Conservation (phyloP, 2,797 vertebrate species). For the Acomys russatus region DNA sequence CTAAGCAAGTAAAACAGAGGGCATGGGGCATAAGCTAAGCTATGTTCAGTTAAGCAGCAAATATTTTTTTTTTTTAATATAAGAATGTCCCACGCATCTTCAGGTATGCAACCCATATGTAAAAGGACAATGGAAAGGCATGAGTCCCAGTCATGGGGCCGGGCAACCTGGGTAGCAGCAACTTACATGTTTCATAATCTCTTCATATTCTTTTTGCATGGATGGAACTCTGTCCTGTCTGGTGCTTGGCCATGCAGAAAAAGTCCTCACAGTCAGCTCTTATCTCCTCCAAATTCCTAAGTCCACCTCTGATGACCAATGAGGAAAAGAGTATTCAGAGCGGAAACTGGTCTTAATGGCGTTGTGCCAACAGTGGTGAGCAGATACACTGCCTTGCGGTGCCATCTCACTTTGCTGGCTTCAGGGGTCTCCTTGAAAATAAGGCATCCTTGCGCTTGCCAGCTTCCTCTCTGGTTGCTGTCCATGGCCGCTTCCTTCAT, state of each 20-base stretch:
- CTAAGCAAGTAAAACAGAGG: background rate
- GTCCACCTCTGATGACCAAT: background rate
- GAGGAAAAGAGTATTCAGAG: constrained; percentile 71
- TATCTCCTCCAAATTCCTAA: background rate
- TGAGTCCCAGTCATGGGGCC: background rate
- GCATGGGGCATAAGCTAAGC: background rate
- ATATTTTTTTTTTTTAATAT: background rate
- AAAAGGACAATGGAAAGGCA: background rate
- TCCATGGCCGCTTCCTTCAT: constrained; percentile 76
- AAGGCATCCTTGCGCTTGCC: constrained; percentile 81
- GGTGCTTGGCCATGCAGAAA: background rate
- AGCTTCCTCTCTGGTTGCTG: constrained; percentile 80
- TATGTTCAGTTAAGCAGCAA: constrained; percentile 4
- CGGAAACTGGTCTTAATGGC: constrained; percentile 82
- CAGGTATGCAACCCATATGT: background rate
- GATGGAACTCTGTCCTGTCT: background rate
- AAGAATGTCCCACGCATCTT: background rate
- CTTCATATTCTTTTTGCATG: background rate
- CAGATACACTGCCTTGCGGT: constrained; percentile 81
- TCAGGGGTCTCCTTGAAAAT: constrained; percentile 85
- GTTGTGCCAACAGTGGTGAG: constrained; percentile 84
- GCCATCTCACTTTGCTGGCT: constrained; percentile 86
- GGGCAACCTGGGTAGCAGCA: background rate
- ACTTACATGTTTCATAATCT: background rate
- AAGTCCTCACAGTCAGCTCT: background rate